Evolutionary conservation across 2,888 invertebrate genomes (phyloP).

Genomic region (Drosophila stalkeri): DNA sequence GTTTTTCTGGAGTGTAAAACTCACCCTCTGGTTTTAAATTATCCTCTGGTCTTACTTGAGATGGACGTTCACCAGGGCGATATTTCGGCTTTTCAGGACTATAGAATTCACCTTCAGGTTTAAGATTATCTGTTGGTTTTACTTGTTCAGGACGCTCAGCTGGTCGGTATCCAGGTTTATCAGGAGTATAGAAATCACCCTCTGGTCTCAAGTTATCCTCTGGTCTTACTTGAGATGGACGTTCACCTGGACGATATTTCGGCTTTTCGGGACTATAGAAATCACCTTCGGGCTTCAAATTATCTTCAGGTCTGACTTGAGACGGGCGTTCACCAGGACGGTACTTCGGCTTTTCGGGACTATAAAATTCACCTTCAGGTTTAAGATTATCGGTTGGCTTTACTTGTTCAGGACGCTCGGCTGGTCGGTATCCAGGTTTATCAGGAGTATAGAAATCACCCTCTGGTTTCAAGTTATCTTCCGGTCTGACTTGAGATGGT

Average conservation of each 20-base stretch:
- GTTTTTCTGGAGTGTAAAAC: too few species aligned
- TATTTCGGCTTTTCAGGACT: slow-evolving; percentile 22
- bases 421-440: slow-evolving; percentile 40
- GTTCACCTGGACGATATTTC: not conserved
- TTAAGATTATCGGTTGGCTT: slow-evolving; percentile 87
- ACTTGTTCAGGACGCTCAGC: too few species aligned
- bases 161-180: not conserved
- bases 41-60: slow-evolving; percentile 26
- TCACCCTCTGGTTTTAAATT: slow-evolving; percentile 61
- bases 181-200: not conserved
- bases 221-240: not conserved
- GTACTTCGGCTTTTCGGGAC: slow-evolving; percentile 85
- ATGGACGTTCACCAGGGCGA: slow-evolving; percentile 52
- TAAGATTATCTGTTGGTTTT: too few species aligned
- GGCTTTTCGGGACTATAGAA: slow-evolving; percentile 5
- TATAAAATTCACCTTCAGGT: slow-evolving; percentile 86
- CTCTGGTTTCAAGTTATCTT: slow-evolving; percentile 87
- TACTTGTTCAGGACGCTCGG: slow-evolving; percentile 66
- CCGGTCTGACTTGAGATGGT: slow-evolving; percentile 72
- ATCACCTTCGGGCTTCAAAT: slow-evolving; percentile 79
- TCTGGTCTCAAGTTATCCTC: not conserved
- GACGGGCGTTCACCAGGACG: slow-evolving; percentile 85
- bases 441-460: slow-evolving; percentile 86
- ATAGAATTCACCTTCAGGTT: slow-evolving; percentile 85
- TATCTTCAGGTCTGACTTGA: slow-evolving; percentile 86